Evolutionary conservation across 2,888 invertebrate species (phyloP).

Genomic region (Arenicola marina): DNA sequence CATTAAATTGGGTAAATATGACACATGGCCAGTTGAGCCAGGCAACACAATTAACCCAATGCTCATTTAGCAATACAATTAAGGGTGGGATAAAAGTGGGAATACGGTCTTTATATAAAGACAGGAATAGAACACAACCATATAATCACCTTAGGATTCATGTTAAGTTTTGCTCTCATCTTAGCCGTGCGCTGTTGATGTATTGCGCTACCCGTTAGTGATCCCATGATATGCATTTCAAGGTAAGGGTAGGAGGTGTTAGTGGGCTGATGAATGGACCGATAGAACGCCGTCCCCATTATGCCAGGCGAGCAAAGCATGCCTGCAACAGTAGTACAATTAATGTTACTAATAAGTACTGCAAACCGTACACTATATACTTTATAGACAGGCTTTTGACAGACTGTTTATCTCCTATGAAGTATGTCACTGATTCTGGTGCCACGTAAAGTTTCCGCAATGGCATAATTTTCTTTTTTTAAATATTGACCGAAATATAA

Average conservation of each 20-base stretch:
- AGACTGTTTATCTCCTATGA: no score
- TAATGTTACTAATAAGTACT: neutral
- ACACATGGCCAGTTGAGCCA: no score
- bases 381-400: neutral
- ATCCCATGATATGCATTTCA: conserved; percentile 23
- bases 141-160: conserved; percentile 5
- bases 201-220: conserved; percentile 19
- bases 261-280: conserved; percentile 15
- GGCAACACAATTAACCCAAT: no score
- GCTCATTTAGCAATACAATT: no score
- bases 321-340: conserved; percentile 15
- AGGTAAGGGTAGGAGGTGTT: conserved; percentile 24
- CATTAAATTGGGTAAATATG: no score
- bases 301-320: conserved; percentile 61
- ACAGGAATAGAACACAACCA: no score
- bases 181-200: conserved; percentile 7
- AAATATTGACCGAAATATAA: no score
- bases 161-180: conserved; percentile 6
- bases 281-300: conserved; percentile 50
- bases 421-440: no score
- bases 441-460: no score
- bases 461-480: no score
- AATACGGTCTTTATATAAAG: no score
- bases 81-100: no score
- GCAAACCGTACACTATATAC: neutral